phyloP scores from a whole-genome alignment of 2,797 vertebrate genomes.

The Danio tinwini region DNA sequence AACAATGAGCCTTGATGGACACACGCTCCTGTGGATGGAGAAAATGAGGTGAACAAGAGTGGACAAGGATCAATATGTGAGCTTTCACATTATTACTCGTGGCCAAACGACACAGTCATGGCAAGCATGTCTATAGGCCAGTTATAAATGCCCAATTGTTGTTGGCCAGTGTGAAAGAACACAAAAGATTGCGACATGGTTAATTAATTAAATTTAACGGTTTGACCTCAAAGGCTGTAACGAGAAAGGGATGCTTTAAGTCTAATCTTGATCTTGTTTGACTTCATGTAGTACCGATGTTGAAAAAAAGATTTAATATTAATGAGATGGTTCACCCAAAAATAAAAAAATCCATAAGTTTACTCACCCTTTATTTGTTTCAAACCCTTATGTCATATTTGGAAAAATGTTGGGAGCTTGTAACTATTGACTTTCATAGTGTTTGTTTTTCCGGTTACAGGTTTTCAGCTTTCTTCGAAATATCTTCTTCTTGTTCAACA shows the following conservation, averaged over 20 bases:
- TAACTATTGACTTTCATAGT: no score
- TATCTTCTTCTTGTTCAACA: no score
- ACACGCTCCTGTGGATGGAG: conserved; percentile 71
- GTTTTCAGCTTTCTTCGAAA: no score
- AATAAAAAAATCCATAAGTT: no score
- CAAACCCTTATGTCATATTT: no score
- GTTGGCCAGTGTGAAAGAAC: neutral
- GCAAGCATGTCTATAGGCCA: conserved; percentile 13
- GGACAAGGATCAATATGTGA: conserved; percentile 26
- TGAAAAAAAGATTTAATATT: no score
- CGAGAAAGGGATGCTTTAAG: neutral
- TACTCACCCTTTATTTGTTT: no score
- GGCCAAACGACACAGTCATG: conserved; percentile 30
- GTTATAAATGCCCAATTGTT: neutral
- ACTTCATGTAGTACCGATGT: no score
- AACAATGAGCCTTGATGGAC: conserved; percentile 71
- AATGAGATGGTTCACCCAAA: no score
- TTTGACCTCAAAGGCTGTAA: neutral
- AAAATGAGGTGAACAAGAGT: conserved; percentile 8
- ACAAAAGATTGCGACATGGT: conserved; percentile 22
- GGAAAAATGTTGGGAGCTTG: no score
- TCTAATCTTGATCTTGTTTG: neutral
- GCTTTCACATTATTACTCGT: conserved; percentile 1
- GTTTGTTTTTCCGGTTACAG: no score
- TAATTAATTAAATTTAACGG: conserved; percentile 18